phyloP scores from a whole-genome alignment of 2,888 invertebrate species.

The Melinaea menophilus region DNA sequence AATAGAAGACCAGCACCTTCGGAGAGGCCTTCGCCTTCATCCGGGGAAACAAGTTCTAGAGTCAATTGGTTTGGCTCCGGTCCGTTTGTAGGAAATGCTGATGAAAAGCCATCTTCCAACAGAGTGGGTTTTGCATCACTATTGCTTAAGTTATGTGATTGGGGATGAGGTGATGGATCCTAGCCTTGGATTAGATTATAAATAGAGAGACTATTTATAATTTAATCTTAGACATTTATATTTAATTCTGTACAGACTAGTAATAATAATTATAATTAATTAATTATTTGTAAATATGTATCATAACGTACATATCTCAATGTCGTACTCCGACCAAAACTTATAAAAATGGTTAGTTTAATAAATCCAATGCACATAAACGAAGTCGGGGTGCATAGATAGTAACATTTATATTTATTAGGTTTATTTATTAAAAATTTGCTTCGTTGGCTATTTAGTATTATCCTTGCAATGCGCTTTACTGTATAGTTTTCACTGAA shows the following conservation, averaged over 20 bases:
- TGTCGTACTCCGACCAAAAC: constrained; percentile 10
- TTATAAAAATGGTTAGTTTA: not conserved
- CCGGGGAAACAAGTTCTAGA: constrained; percentile 55
- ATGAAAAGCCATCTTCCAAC: constrained; percentile 59
- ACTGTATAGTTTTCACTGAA: too few relatives aligned
- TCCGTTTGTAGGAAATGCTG: constrained; percentile 72
- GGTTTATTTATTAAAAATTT: constrained; percentile 3
- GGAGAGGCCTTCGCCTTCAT: constrained; percentile 45
- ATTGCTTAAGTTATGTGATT: constrained; percentile 68
- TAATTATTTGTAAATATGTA: constrained; percentile 29
- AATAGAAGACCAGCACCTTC: constrained; percentile 48
- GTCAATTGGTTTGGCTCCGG: constrained; percentile 73
- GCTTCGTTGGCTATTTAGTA: constrained; percentile 1
- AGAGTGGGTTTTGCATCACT: constrained; percentile 75
- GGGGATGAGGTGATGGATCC: constrained; percentile 66
- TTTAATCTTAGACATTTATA: constrained; percentile 29
- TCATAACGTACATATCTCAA: constrained; percentile 13
- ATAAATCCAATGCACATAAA: not conserved
- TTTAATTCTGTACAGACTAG: constrained; percentile 23
- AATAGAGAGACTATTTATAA: constrained; percentile 23
- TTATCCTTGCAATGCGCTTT: too few relatives aligned
- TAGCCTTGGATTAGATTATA: constrained; percentile 59
- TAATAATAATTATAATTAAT: constrained; percentile 14
- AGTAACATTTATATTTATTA: not conserved
- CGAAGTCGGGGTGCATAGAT: not conserved